These are phyloP conservation scores for Gymnopithys bicolor DNA, from an alignment of 2,797 vertebrate genomes.

Conservation along the genomic window DNA sequence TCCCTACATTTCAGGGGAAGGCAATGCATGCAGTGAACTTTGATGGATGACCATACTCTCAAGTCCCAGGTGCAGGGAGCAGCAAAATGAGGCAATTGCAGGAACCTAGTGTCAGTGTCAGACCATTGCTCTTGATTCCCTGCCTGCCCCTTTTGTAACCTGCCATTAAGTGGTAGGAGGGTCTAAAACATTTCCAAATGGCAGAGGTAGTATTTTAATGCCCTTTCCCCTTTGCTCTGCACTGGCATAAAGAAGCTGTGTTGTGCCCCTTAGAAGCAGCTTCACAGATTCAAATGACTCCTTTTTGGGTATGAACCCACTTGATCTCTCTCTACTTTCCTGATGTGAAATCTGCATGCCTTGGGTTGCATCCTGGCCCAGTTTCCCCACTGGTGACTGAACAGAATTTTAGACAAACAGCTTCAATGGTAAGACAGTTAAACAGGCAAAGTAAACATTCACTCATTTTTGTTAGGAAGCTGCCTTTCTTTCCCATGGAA, in stretches of 20 bases:
- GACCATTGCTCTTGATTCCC: neutral
- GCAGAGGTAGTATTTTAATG: neutral
- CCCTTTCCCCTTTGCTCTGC: neutral
- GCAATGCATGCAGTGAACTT: neutral
- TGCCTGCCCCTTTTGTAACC: neutral
- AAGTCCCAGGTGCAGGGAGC: neutral
- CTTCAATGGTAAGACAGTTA: slow-evolving; percentile 6
- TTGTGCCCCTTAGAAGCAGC: neutral
- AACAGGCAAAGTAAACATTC: slow-evolving; percentile 26
- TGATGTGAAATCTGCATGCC: neutral
- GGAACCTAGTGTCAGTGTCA: neutral
- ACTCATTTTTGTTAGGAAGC: slow-evolving; percentile 30
- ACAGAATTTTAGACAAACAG: neutral
- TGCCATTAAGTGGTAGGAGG: neutral
- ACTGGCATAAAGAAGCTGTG: neutral
- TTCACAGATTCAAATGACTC: neutral
- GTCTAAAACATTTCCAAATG: neutral
- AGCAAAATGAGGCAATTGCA: neutral
- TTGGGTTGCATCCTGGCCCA: neutral
- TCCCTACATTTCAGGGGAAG: neutral
- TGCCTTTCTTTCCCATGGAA: slow-evolving; percentile 16
- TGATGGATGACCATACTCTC: neutral
- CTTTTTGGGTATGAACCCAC: neutral
- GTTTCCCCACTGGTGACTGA: neutral
- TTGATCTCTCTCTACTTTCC: neutral